These are phyloP conservation scores for Thryonomys swinderianus DNA, from an alignment of 2,113 vertebrate species.

Conservation along the genomic window DNA sequence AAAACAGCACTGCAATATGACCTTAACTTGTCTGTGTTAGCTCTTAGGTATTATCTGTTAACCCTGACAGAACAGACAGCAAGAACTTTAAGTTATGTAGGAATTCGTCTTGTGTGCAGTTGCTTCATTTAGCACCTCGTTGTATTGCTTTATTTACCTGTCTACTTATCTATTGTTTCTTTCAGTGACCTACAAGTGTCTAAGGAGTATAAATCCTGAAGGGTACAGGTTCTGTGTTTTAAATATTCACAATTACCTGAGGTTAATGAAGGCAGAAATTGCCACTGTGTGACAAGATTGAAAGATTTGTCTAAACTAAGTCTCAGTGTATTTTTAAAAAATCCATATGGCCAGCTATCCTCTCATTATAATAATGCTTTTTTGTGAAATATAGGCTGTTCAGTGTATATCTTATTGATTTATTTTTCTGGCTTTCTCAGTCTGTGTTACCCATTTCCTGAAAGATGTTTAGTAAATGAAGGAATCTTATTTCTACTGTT, in stretches of 20 bases:
- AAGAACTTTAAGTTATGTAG: neutral
- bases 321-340: neutral
- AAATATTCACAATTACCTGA: neutral
- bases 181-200: neutral
- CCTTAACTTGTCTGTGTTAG: neutral
- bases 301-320: conserved; percentile 32
- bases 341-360: neutral
- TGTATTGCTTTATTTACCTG: neutral
- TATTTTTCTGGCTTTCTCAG: neutral
- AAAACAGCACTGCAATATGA: conserved; percentile 4
- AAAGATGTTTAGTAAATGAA: neutral
- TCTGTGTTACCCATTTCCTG: neutral
- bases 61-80: neutral
- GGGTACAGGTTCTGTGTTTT: neutral
- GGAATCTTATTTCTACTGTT: neutral
- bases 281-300: neutral
- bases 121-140: neutral
- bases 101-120: neutral
- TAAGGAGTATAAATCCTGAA: neutral
- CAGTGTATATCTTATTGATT: neutral
- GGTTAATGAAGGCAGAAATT: neutral
- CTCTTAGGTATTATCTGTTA: neutral
- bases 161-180: neutral
- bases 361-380: neutral
- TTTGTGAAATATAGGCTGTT: neutral